Evolutionary conservation across 2,113 vertebrate species (phyloP), one percentile per base, ranked within the genome.

Genomic region (Chamaetylas fuelleborni): DNA sequence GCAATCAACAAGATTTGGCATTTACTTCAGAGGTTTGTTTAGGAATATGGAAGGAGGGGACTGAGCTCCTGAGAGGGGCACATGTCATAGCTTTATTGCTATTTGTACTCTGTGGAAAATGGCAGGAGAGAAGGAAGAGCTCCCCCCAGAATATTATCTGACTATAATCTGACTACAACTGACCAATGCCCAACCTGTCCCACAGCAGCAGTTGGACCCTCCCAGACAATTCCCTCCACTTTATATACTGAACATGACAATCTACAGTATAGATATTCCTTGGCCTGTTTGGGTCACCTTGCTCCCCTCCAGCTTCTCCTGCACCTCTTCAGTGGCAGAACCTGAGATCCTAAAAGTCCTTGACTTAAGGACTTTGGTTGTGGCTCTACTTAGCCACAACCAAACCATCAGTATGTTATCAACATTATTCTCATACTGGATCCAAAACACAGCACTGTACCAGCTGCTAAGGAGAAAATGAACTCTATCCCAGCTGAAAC

Each of bases 231-330:
- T 80, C 34, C 17, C 20, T 11, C 29, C 19, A 28, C 11, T 5
- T 51, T 29, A 38, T 4, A 38, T 5, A 38, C 23, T 20, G 53
- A 58, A 28, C 19, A 29, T 12, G 36, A 12, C 16, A 25, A n/a
- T 17, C 36, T 28, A 1, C 16, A 28, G 6, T 14, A 24, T 0
- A 20, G 29, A 51, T n/a, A 66, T 4, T 5, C 12, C 53, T 38
- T n/a, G 28, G 45, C 7, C 33, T 24, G 8, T 58, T 36, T 0
- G 0, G 12, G 11, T 58, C 69, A 58, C 60, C 23, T n/a, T 36
- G 12, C 5, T 66, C 11, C 3, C 3, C 10, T 6, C 2, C 36
- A 58, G 12, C 10, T 24, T 28, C 23, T 38, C 0, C 0, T 20
- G 33, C 15, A 38, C 15, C 19, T 29, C 28, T 5, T 66, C 38